Conservation (phyloP, 1,140 invertebrate species). For the Lepidostoma basale region DNA sequence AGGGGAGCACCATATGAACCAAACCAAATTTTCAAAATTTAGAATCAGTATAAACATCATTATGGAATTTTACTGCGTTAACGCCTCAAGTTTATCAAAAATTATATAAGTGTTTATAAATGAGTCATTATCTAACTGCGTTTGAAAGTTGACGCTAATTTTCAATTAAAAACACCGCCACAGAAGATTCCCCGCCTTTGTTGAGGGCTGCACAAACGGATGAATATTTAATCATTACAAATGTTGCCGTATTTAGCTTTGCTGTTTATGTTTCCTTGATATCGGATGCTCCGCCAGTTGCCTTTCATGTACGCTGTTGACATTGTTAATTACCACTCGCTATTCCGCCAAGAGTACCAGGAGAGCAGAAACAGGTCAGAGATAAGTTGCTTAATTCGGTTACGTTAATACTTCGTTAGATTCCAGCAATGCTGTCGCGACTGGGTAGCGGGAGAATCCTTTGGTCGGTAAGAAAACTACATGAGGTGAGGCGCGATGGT, state of each 20-base stretch:
- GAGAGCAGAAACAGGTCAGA: conserved; percentile 30
- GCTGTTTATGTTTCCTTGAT: conserved; percentile 11
- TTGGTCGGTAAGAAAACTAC: neutral
- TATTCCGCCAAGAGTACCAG: conserved; percentile 17
- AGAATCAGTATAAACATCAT: too few species aligned
- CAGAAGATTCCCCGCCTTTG: neutral
- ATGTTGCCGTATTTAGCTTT: conserved; percentile 14
- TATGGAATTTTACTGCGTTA: too few species aligned
- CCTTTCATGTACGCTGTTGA: conserved; percentile 27
- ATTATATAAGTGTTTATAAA: neutral
- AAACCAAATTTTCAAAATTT: too few species aligned
- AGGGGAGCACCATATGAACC: too few species aligned
- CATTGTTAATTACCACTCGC: conserved; percentile 28
- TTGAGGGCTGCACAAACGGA: neutral
- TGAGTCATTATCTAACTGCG: neutral
- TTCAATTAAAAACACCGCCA: neutral
- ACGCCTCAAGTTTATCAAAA: too few species aligned
- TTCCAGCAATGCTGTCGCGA: conserved; percentile 22
- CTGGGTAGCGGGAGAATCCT: conserved; percentile 4
- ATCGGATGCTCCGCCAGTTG: conserved; percentile 18
- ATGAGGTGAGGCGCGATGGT: neutral
- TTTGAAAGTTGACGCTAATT: neutral
- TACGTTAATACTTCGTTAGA: conserved; percentile 31
- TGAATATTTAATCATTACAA: conserved; percentile 21
- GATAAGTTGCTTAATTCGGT: conserved; percentile 29